Evolutionary conservation across 2,113 vertebrate species (phyloP).

Genomic region (Orientallactaga bullata): DNA sequence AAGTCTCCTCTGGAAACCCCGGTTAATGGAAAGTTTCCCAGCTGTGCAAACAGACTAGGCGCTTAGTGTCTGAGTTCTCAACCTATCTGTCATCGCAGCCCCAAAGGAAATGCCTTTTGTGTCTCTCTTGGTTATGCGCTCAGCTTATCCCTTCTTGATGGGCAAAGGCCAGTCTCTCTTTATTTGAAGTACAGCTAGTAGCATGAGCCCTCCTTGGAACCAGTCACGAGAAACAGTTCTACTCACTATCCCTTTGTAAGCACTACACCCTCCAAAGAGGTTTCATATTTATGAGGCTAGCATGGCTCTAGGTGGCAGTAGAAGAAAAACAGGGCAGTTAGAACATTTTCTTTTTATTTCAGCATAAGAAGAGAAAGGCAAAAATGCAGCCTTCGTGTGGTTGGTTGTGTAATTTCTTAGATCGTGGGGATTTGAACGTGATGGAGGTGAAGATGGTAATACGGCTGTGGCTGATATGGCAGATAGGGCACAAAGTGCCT

Average conservation of each 20-base stretch:
- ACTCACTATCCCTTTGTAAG: not conserved
- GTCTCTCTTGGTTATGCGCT: constrained; percentile 54
- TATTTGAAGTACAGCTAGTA: constrained; percentile 28
- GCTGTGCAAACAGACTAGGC: constrained; percentile 75
- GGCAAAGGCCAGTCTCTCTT: constrained; percentile 46
- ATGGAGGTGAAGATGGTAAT: not conserved
- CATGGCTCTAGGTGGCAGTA: not conserved
- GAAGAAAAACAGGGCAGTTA: not conserved
- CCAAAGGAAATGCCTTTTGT: not conserved
- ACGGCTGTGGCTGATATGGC: not conserved
- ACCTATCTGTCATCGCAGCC: constrained; percentile 40
- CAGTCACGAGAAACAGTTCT: not conserved
- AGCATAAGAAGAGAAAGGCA: not conserved
- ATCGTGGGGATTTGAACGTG: not conserved
- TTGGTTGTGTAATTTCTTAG: not conserved
- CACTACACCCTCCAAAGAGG: not conserved
- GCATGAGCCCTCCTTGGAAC: not conserved
- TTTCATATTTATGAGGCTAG: not conserved
- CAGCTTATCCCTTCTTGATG: constrained; percentile 33
- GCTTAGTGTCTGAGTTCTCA: constrained; percentile 63
- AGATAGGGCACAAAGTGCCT: not conserved
- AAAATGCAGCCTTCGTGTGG: not conserved
- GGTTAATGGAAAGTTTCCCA: constrained; percentile 74
- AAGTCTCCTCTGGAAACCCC: constrained; percentile 62
- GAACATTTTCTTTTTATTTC: not conserved